Conservation (phyloP, 2,113 vertebrate genomes). For the Zootoca vivipara region DNA sequence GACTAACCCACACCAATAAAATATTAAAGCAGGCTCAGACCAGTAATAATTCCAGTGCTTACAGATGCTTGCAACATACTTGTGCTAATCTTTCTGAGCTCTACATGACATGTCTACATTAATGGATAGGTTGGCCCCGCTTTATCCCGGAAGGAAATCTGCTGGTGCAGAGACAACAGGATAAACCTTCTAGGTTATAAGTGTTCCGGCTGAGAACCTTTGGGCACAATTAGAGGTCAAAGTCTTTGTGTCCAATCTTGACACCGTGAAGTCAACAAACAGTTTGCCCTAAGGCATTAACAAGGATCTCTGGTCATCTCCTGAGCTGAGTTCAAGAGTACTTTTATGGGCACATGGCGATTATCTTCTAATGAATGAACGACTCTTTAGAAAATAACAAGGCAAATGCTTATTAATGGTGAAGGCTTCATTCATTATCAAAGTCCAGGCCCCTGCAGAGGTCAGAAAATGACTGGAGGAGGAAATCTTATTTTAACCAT, state of each 20-base stretch:
- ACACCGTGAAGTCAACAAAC: conserved; percentile 47
- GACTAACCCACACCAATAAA: background rate
- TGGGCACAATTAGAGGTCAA: conserved; percentile 67
- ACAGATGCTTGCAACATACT: background rate
- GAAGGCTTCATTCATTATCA: conserved; percentile 68
- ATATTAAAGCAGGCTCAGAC: background rate
- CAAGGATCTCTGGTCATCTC: conserved; percentile 50
- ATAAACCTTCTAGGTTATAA: conserved; percentile 20
- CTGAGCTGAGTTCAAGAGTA: conserved; percentile 48
- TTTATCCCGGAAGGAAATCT: background rate
- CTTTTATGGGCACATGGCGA: conserved; percentile 62
- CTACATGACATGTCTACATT: background rate
- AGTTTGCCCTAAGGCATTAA: conserved; percentile 66
- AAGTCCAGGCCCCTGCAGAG: conserved; percentile 58
- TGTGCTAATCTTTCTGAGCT: background rate
- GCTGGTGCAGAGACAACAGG: background rate
- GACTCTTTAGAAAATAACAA: conserved; percentile 67
- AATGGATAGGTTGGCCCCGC: background rate
- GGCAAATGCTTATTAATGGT: conserved; percentile 69
- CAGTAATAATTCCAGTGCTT: background rate
- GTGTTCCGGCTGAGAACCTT: conserved; percentile 46
- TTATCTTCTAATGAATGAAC: conserved; percentile 74
- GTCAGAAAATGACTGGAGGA: conserved; percentile 57
- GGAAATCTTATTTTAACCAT: conserved; percentile 66
- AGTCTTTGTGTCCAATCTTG: conserved; percentile 56